Evolutionary conservation across 2,113 vertebrate species (phyloP), one percentile per base, ranked within the genome.

Genomic region (Caranx ignobilis): DNA sequence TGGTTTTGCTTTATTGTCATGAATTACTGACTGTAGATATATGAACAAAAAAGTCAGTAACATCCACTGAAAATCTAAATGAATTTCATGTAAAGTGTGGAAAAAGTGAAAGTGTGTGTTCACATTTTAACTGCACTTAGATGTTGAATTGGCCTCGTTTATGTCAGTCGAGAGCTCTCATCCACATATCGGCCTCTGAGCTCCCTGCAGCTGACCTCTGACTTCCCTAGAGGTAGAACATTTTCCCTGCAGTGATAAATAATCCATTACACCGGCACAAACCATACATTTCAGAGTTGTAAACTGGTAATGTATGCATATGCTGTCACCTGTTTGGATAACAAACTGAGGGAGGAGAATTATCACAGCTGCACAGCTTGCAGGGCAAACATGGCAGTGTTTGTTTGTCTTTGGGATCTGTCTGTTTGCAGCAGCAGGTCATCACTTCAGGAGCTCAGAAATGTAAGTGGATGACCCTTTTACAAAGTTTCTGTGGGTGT

Each of bases 311-410:
- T 75, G 56, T 77, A 71, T 86, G 82, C 82, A 69, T 72, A 65
- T 59, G 62, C 37, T 85, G 75, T 64, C 65, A 84, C 70, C 56
- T 84, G 72, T 86, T 89, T 80, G 61, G 71, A 88, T 75, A 81
- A 78, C 71, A 76, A 74, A 55, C 82, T 35, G 68, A 41, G 71
- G 71, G 72, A 63, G 56, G 72, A 68, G 50, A 77, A 85, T 91
- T 87, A 91, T 92, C 91, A 62, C 43, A 78, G 85, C 83, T 56
- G 74, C 76, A 84, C 91, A 91, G 90, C 86, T 77, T 87, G 78
- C 82, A 77, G 35, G 41, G 55, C 76, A 93, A 92, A 91, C 89
- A 90, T 12, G 48, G 31, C 67, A 55, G 21, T 89, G 86, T 86
- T 91, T 88, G 82, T 91, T 92, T 89, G 87, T 76, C 39, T 41